A percentile compares a stretch with the other conserved stretches of the same genome.
phyloP scores from a whole-genome alignment of 2,888 invertebrate species.

The Galeruca laticollis region DNA sequence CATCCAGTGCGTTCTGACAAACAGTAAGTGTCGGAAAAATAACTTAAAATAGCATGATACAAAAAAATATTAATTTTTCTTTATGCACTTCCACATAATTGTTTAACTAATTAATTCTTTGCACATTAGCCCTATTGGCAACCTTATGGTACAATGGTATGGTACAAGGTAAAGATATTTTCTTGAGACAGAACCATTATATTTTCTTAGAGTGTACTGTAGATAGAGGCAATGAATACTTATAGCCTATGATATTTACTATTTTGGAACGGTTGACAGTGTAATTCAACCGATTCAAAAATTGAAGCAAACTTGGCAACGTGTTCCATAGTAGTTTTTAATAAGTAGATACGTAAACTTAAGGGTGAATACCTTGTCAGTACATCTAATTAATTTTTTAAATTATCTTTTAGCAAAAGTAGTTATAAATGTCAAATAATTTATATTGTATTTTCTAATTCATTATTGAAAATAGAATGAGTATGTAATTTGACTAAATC shows the following conservation, averaged over 20 bases:
- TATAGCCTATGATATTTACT: neutral
- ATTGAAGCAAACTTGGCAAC: neutral
- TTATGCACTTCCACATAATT: constrained; percentile 44
- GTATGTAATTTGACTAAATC: too few relatives aligned
- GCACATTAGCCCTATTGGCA: constrained; percentile 93
- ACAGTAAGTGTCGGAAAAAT: constrained; percentile 76
- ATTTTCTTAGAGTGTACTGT: constrained; percentile 34
- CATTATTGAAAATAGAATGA: too few relatives aligned
- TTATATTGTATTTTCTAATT: too few relatives aligned
- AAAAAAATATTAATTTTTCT: constrained; percentile 42
- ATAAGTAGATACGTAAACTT: constrained; percentile 1
- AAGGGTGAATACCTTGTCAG: neutral
- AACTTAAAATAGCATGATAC: constrained; percentile 37
- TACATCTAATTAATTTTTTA: too few relatives aligned
- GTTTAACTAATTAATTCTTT: constrained; percentile 70
- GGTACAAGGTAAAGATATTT: constrained; percentile 80
- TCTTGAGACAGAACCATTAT: constrained; percentile 51
- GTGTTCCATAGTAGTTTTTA: constrained; percentile 1
- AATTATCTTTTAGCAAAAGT: too few relatives aligned
- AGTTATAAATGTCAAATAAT: too few relatives aligned
- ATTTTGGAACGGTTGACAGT: constrained; percentile 5
- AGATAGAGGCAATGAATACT: constrained; percentile 2
- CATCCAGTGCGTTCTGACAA: constrained; percentile 74
- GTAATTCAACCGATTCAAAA: neutral
- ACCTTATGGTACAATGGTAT: constrained; percentile 92